Conservation (phyloP, 2,113 vertebrate species). For the Mobula hypostoma region DNA sequence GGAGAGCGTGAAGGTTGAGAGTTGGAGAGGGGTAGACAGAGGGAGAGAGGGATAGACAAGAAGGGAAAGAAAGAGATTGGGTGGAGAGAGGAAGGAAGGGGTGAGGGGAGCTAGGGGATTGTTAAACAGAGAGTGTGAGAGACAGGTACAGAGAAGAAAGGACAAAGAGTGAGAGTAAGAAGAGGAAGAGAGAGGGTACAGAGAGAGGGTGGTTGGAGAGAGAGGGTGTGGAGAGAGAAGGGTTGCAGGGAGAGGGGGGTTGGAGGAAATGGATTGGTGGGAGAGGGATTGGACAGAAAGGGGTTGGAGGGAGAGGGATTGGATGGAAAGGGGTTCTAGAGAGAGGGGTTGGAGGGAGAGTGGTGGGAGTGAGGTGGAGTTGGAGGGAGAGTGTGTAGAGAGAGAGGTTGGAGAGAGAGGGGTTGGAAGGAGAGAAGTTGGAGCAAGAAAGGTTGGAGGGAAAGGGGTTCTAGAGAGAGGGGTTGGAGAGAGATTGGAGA, state of each 20-base stretch:
- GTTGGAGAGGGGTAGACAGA: background rate
- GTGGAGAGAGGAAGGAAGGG: background rate
- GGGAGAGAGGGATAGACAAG: too few relatives aligned
- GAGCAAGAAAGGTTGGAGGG: background rate
- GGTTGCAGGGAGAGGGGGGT: background rate
- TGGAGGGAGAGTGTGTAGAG: too few relatives aligned
- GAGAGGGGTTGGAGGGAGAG: too few relatives aligned
- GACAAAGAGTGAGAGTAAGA: background rate
- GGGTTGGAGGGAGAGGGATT: background rate
- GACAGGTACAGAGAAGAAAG: background rate
- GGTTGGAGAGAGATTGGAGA: too few relatives aligned
- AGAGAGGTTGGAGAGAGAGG: too few relatives aligned
- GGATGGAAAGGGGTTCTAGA: too few relatives aligned
- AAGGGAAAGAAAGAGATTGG: background rate
- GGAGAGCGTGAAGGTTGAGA: too few relatives aligned
- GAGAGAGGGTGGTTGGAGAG: too few relatives aligned
- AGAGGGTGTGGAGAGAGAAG: background rate
- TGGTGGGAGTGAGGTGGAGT: too few relatives aligned
- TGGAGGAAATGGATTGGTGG: background rate
- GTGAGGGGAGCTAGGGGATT: too few relatives aligned
- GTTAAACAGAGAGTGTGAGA: background rate
- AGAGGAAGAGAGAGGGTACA: background rate
- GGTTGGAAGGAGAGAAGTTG: too few relatives aligned
- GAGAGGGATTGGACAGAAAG: background rate
- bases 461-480: too few relatives aligned